A percentile compares a stretch with the other conserved stretches of the same genome.
phyloP scores from a whole-genome alignment of 2,888 invertebrate genomes.

The Drosophila algonquin region DNA sequence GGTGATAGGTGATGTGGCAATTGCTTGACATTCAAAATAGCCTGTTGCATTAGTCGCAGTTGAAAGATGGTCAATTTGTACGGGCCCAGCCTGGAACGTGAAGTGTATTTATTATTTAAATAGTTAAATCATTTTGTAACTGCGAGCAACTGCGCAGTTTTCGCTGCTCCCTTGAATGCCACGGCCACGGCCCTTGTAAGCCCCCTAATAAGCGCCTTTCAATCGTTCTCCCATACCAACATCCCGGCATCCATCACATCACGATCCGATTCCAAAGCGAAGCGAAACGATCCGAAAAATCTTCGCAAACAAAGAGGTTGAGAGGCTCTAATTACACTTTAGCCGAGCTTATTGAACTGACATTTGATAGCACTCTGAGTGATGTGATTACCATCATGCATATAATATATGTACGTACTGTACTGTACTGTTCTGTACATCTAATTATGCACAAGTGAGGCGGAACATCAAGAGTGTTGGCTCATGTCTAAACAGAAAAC shows the following conservation, averaged over 20 bases:
- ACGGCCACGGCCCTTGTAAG: conserved; percentile 54
- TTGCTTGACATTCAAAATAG: conserved; percentile 26
- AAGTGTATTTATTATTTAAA: conserved; percentile 64
- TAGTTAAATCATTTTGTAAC: conserved; percentile 58
- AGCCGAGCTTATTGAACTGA: conserved; percentile 51
- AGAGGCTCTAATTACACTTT: conserved; percentile 47
- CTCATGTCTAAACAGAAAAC: conserved; percentile 61
- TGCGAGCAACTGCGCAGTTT: conserved; percentile 63
- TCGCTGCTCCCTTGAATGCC: conserved; percentile 28
- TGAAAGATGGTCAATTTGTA: conserved; percentile 18
- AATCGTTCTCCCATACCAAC: conserved; percentile 8
- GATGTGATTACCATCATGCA: conserved; percentile 49
- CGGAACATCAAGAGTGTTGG: conserved; percentile 54
- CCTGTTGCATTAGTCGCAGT: conserved; percentile 28
- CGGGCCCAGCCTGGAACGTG: conserved; percentile 48
- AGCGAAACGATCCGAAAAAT: conserved; percentile 20
- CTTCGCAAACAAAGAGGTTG: conserved; percentile 12
- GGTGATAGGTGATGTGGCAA: conserved; percentile 51
- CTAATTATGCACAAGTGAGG: conserved; percentile 66
- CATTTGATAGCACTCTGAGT: conserved; percentile 58
- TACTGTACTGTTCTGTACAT: conserved; percentile 18
- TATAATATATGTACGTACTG: not conserved
- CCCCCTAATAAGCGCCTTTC: conserved; percentile 27
- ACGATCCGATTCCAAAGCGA: conserved; percentile 37
- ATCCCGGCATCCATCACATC: not conserved